phyloP scores from a whole-genome alignment of 2,888 invertebrate genomes.

The Bombyx huttoni region DNA sequence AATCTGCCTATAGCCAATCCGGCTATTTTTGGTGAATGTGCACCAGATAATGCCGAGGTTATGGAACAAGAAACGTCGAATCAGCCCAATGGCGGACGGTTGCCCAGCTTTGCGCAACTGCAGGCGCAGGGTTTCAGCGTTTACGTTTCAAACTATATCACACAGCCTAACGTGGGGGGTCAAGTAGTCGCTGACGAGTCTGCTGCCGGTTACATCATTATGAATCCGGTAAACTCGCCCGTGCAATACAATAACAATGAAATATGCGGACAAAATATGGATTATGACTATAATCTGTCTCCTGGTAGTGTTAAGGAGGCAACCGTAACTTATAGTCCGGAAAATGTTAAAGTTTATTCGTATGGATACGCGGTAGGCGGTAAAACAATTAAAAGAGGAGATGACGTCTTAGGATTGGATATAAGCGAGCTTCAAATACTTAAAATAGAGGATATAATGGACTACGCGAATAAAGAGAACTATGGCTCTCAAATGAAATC shows the following conservation, averaged over 20 bases:
- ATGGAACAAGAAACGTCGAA: slow-evolving; percentile 60
- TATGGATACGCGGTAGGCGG: slow-evolving; percentile 51
- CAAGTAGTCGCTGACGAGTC: slow-evolving; percentile 71
- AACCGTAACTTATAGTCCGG: slow-evolving; percentile 42
- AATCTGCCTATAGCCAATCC: slow-evolving; percentile 78
- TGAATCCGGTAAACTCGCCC: slow-evolving; percentile 50
- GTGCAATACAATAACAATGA: slow-evolving; percentile 48
- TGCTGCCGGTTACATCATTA: slow-evolving; percentile 61
- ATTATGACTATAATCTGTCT: slow-evolving; percentile 54
- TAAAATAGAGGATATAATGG: slow-evolving; percentile 64
- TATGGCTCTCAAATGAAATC: slow-evolving; percentile 62
- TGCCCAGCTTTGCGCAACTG: slow-evolving; percentile 79
- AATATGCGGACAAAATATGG: slow-evolving; percentile 37
- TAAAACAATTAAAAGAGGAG: slow-evolving; percentile 55
- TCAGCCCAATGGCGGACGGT: slow-evolving; percentile 55
- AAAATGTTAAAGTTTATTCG: slow-evolving; percentile 44
- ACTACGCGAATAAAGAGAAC: slow-evolving; percentile 68
- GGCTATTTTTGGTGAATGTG: slow-evolving; percentile 87
- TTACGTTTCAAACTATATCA: slow-evolving; percentile 72
- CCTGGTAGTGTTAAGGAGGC: slow-evolving; percentile 46
- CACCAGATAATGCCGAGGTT: slow-evolving; percentile 59
- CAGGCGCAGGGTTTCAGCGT: slow-evolving; percentile 72
- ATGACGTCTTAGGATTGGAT: slow-evolving; percentile 34
- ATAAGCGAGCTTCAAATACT: slow-evolving; percentile 50
- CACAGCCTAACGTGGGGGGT: slow-evolving; percentile 85